Percentiles rank a stretch among this genome's conserved stretches.
Conservation (phyloP, 2,797 vertebrate species). For the Hydrocynus forskahlii region DNA sequence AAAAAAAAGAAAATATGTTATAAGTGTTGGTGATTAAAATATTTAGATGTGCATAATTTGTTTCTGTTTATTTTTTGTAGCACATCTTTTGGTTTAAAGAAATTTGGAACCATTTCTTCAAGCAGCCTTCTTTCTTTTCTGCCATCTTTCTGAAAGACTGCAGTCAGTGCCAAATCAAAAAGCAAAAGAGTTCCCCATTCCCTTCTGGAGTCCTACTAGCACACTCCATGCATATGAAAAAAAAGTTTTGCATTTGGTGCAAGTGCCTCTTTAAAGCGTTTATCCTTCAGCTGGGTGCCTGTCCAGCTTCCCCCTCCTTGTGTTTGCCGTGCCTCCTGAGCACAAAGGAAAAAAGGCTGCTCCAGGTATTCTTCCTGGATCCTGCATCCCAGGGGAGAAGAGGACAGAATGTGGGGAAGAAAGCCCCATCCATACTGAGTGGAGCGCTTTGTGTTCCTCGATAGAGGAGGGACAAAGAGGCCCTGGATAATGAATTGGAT, state of each 20-base stretch:
- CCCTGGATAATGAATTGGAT: constrained; percentile 79
- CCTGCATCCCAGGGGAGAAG: constrained; percentile 71
- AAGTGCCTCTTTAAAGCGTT: constrained; percentile 54
- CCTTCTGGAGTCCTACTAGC: constrained; percentile 28
- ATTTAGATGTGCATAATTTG: background rate
- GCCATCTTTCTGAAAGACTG: background rate
- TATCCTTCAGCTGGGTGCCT: constrained; percentile 49
- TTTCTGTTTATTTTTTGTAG: background rate
- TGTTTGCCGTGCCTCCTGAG: constrained; percentile 60
- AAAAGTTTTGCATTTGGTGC: constrained; percentile 46
- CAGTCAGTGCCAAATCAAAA: constrained; percentile 21
- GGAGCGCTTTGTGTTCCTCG: constrained; percentile 71
- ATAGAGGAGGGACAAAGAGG: constrained; percentile 63
- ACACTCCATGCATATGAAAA: constrained; percentile 42
- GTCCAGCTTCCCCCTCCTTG: constrained; percentile 51
- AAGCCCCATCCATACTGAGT: constrained; percentile 78
- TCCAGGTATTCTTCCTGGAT: constrained; percentile 70
- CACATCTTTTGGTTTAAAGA: background rate
- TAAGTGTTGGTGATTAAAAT: background rate
- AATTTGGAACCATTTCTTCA: background rate
- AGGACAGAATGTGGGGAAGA: constrained; percentile 74
- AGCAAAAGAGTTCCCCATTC: constrained; percentile 25
- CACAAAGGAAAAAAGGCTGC: constrained; percentile 62
- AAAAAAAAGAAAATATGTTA: too few species aligned
- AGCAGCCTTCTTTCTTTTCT: background rate